Evolutionary conservation across 2,888 invertebrate genomes (phyloP).

Genomic region (Halictus quadricinctus): DNA sequence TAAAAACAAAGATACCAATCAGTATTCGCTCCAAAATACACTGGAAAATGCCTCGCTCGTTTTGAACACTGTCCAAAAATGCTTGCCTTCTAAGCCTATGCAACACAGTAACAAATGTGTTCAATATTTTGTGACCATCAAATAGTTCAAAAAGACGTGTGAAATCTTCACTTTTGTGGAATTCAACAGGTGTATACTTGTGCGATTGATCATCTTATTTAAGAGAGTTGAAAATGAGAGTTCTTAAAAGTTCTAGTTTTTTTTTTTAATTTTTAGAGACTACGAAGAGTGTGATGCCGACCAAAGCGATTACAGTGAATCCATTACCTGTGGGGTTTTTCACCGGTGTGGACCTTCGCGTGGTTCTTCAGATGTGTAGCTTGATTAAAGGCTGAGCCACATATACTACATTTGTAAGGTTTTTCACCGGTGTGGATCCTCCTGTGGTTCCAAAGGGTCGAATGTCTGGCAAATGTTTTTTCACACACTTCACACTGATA

Average conservation of each 20-base stretch:
- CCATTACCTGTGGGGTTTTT: constrained; percentile 86
- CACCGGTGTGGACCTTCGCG: constrained; percentile 87
- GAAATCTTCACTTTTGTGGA: not conserved
- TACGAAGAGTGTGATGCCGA: not conserved
- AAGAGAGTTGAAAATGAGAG: not conserved
- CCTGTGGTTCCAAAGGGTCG: constrained; percentile 94
- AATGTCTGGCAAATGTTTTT: constrained; percentile 94
- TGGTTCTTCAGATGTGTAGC: constrained; percentile 95
- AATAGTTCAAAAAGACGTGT: not conserved
- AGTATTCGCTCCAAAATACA: not conserved
- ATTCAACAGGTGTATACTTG: not conserved
- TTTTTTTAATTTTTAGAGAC: not conserved
- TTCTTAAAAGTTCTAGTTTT: not conserved
- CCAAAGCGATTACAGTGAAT: not conserved
- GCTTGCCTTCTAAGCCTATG: too few species aligned
- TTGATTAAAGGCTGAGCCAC: constrained; percentile 93
- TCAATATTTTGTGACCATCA: too few species aligned
- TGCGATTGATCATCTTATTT: not conserved
- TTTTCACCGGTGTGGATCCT: constrained; percentile 95
- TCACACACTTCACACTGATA: constrained; percentile 95
- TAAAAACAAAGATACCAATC: constrained; percentile 77
- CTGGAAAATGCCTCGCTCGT: not conserved
- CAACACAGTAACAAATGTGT: too few species aligned
- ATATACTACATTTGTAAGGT: constrained; percentile 86
- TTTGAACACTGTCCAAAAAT: not conserved